A percentile compares a stretch with the other conserved stretches of the same genome.
phyloP scores from a whole-genome alignment of 2,888 invertebrate species.

The Drosophila fulvimacula region DNA sequence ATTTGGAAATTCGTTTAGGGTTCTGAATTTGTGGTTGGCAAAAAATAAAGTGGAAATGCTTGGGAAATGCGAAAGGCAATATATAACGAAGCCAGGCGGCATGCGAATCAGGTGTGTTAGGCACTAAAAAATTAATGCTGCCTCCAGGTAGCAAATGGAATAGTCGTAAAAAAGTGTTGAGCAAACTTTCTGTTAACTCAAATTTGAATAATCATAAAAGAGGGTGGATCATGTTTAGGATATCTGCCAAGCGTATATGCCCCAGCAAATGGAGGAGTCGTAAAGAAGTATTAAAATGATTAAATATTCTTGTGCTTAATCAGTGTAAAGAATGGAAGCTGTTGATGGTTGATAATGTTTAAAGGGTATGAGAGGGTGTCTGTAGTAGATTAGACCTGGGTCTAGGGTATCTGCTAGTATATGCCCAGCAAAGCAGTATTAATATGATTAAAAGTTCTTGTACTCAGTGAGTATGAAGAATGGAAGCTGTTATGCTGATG shows the following conservation, averaged over 20 bases:
- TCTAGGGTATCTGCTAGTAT: no score
- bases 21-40: slow-evolving; percentile 49
- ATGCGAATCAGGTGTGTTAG: slow-evolving; percentile 2
- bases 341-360: neutral
- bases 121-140: slow-evolving; percentile 2
- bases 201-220: slow-evolving; percentile 8
- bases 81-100: neutral
- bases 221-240: neutral
- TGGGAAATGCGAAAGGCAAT: slow-evolving; percentile 25
- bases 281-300: slow-evolving; percentile 2
- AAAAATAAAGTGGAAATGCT: slow-evolving; percentile 32
- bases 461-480: no score
- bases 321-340: neutral
- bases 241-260: neutral
- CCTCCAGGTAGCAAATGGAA: neutral
- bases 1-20: slow-evolving; percentile 48
- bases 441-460: no score
- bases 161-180: slow-evolving; percentile 2
- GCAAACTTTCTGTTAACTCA: neutral
- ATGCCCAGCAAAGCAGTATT: no score
- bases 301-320: neutral
- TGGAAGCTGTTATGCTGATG: no score
- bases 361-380: no score
- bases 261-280: neutral
- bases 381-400: no score